Conservation (phyloP, 2,113 vertebrate species). For the Panthera leo region DNA sequence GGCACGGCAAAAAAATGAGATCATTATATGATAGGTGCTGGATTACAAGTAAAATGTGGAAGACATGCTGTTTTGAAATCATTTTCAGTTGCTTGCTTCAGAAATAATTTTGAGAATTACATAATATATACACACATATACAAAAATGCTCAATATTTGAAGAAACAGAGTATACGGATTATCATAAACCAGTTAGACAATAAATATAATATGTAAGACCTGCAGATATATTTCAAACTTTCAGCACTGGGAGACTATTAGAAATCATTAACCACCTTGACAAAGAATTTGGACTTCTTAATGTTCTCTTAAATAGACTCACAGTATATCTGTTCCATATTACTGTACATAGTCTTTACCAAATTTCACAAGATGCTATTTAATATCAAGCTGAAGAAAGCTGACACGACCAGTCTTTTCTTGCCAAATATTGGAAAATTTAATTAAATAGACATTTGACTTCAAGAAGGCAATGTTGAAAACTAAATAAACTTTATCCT, state of each 20-base stretch:
- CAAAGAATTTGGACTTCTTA: slow-evolving; percentile 58
- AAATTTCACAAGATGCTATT: slow-evolving; percentile 77
- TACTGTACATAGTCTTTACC: slow-evolving; percentile 73
- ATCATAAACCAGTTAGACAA: not conserved
- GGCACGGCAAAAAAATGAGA: not conserved
- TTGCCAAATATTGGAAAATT: slow-evolving; percentile 79
- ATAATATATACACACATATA: not conserved
- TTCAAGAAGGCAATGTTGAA: slow-evolving; percentile 79
- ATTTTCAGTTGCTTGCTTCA: not conserved
- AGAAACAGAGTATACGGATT: slow-evolving; percentile 1
- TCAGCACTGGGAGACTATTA: slow-evolving; percentile 61
- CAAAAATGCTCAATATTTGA: slow-evolving; percentile 15
- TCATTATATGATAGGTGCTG: slow-evolving; percentile 7
- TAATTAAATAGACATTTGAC: slow-evolving; percentile 83
- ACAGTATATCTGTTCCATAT: slow-evolving; percentile 73
- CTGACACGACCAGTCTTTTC: slow-evolving; percentile 72
- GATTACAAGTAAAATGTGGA: slow-evolving; percentile 54
- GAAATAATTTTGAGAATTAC: slow-evolving; percentile 50
- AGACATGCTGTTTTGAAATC: slow-evolving; percentile 45
- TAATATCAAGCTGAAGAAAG: slow-evolving; percentile 80
- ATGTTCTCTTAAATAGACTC: slow-evolving; percentile 62
- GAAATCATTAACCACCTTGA: slow-evolving; percentile 72
- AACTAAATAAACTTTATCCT: slow-evolving; percentile 78
- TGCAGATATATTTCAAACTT: slow-evolving; percentile 48
- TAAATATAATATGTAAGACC: accelerated